Percentiles rank a stretch among this genome's conserved stretches.
Conservation (phyloP, 2,797 vertebrate genomes). For the Acrossocheilus wenchowensis region DNA sequence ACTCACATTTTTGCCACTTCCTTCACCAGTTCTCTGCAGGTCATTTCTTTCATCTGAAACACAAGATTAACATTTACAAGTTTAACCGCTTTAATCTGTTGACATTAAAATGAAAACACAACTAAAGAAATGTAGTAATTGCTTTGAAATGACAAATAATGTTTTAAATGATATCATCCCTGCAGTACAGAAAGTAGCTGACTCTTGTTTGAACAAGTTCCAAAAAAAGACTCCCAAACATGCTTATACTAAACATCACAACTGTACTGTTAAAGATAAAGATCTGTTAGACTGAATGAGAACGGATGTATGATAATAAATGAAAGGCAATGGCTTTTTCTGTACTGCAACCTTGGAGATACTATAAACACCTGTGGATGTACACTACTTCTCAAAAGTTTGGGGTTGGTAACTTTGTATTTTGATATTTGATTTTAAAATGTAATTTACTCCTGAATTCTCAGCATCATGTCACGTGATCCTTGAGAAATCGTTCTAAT, state of each 20-base stretch:
- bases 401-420: background rate
- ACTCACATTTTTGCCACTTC: conserved; percentile 99
- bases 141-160: background rate
- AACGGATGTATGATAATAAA: background rate
- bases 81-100: background rate
- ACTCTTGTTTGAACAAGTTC: conserved; percentile 6
- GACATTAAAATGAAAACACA: background rate
- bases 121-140: background rate
- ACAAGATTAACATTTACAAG: background rate
- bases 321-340: background rate
- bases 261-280: too few relatives aligned
- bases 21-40: conserved; percentile 94
- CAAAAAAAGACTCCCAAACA: background rate
- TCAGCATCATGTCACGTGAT: background rate
- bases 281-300: background rate
- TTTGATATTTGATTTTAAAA: background rate
- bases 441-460: background rate
- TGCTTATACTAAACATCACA: too few relatives aligned
- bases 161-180: background rate
- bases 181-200: background rate
- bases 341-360: background rate
- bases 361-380: background rate
- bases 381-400: background rate
- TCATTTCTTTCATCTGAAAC: conserved; percentile 96
- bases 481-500: background rate